Conservation (phyloP, 2,113 vertebrate species). For the Monarcha castaneiventris region DNA sequence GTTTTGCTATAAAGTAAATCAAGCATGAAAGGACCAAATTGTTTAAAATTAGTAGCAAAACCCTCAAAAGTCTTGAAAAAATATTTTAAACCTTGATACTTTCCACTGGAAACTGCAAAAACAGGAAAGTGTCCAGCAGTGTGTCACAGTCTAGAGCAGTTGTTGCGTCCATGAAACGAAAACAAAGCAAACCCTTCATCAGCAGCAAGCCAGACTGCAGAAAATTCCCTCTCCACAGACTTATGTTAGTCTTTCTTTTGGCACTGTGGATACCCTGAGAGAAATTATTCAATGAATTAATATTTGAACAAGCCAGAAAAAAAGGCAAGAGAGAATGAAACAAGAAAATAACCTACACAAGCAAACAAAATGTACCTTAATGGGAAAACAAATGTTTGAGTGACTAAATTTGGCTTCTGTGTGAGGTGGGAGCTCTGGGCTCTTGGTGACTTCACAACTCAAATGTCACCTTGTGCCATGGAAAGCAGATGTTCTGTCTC, state of each 20-base stretch:
- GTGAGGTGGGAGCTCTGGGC: not conserved
- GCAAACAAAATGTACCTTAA: not conserved
- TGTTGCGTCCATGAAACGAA: not conserved
- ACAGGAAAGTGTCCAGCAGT: not conserved
- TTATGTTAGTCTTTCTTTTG: not conserved
- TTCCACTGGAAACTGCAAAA: not conserved
- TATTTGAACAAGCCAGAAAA: constrained; percentile 13
- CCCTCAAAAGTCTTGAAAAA: not conserved
- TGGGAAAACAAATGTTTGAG: not conserved
- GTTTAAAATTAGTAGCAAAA: not conserved
- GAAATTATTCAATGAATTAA: not conserved
- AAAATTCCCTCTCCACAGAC: not conserved
- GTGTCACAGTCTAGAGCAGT: not conserved
- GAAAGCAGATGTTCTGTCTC: not conserved
- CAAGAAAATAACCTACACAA: not conserved
- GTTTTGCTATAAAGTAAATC: not conserved
- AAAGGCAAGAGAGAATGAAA: not conserved
- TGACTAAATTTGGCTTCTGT: not conserved
- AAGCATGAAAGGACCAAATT: not conserved
- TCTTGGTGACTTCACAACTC: not conserved
- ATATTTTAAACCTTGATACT: not conserved
- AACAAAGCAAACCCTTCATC: not conserved
- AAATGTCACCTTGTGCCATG: not conserved
- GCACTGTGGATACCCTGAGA: not conserved
- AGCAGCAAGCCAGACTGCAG: not conserved